phyloP scores from a whole-genome alignment of 1,140 invertebrate genomes.

The Nylanderia fulva region DNA sequence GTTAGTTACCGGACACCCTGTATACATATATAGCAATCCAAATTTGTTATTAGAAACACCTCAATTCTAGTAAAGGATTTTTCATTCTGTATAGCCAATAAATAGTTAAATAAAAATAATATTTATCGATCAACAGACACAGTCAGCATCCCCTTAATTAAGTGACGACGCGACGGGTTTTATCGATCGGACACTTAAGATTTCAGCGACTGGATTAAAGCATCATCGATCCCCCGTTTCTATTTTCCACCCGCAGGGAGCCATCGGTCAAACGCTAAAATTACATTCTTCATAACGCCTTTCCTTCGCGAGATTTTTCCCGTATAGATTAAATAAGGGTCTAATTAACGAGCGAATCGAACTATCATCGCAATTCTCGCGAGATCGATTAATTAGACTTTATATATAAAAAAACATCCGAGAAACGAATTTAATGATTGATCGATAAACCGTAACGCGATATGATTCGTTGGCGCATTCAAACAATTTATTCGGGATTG shows the following conservation, averaged over 20 bases:
- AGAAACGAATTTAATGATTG: not conserved
- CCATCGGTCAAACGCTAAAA: constrained; percentile 25
- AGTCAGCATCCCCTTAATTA: too few species aligned
- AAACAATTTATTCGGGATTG: not conserved
- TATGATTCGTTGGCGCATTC: not conserved
- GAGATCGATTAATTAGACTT: constrained; percentile 22
- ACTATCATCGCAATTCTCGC: not conserved
- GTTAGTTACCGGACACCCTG: too few species aligned
- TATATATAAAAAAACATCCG: not conserved
- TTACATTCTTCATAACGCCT: constrained; percentile 38
- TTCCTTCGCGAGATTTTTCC: not conserved
- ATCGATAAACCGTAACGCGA: constrained; percentile 6
- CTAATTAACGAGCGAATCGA: not conserved
- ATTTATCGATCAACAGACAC: too few species aligned
- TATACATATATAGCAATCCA: too few species aligned
- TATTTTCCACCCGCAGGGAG: constrained; percentile 31
- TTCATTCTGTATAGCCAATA: too few species aligned
- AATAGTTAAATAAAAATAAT: too few species aligned
- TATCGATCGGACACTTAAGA: constrained; percentile 54
- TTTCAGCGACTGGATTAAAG: constrained; percentile 52
- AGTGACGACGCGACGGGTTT: constrained; percentile 21
- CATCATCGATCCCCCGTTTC: constrained; percentile 35
- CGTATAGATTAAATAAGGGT: not conserved
- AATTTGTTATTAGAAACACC: too few species aligned
- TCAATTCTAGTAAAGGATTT: too few species aligned